Base-by-base conservation (phyloP, 2,797 vertebrate species). In the Hylomyscus alleni region DNA sequence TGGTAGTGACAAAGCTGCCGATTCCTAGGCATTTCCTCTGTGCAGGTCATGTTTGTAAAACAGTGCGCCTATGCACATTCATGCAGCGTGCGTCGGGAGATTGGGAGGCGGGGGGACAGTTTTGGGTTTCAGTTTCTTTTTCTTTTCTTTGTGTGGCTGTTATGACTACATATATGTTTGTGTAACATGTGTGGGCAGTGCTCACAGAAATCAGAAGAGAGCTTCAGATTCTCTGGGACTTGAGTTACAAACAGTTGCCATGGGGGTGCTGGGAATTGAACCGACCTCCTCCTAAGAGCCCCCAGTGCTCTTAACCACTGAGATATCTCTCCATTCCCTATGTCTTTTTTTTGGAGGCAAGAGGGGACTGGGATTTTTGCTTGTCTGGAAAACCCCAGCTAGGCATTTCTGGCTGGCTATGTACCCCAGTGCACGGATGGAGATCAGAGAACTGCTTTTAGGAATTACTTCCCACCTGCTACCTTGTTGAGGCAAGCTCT, bases 21-120 rank as follows among this genome's bases (percentile, higher is more conserved):
- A 15, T 44, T 85, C 37, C 20, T 12, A 29, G 34, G 17, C 0
- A 0, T 2, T 37, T 75, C 54, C 90, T 34, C 0, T 8, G 44
- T 26, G 73, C 34, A 31, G 56, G 62, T 34, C 15, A 3, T 76
- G 67, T 37, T 47, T 78, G 31, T 47, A 65, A 84, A 84, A 84
- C 44, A n/a, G 44, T 4, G 75, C 0, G 2, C 44, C 47, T 17
- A 22, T 19, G n/a, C 14, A 56, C 50, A 22, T 13, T n/a, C 15
- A 6, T 37, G 52, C 17, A 26, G 50, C 7, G 67, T 31, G 50
- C 50, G 1, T 40, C 0, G 0, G 50, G 22, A 54, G 34, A 1
- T 40, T 3, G 1, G 47, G 22, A 40, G 22, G 47, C 34, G 19
- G 37, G 85, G 40, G 34, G 65, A 17, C 22, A 72, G 14, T 72